Evolutionary conservation across 1,140 invertebrate genomes (phyloP), one percentile per base, ranked within the genome.

Genomic region (Parapsyche elsis): DNA sequence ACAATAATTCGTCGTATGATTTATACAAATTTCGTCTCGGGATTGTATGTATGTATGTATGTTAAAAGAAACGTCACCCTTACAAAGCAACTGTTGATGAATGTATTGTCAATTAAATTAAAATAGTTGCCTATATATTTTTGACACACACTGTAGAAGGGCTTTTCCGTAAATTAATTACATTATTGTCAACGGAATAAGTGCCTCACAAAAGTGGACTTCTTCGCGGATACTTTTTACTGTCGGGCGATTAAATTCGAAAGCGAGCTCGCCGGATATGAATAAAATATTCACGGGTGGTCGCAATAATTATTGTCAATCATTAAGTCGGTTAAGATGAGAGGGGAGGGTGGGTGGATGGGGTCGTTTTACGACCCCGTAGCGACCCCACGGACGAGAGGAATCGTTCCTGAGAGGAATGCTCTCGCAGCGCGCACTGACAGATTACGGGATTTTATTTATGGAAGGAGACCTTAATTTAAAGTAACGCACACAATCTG

Each of bases 361-460:
- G 49, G 49, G 49, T 53, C 73, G 19, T 49, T 45, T 75, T 46
- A 23, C 16, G 73, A 49, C 73, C 23, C 73, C 30, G 30, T 38
- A 38, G 30, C 30, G 30, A 38, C 30, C 30, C 30, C 30, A 38
- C 30, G 30, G 7, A 1, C 30, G 23, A n/a, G 14, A 73, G 71
- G 24, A 73, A 73, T 73, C 38, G 71, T 73, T 38, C 24, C 71
- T 73, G 23, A 38, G 23, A 44, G 71, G 71, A 73, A 45, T 73
- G 71, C 26, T n/a, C 9, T 30, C 12, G 71, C 24, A n/a, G 12
- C 38, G 19, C n/a, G 45, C 71, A 71, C 70, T 79, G 80, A 81
- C 71, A 79, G 80, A 81, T 81, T 81, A 81, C 77, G 53, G 74
- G 71, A 81, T 80, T 82, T 80, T 82, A 80, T 78, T 82, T 82